Conservation (phyloP, 35 echinoderm and acorn worm genomes). For the Eucidaris tribuloides region DNA sequence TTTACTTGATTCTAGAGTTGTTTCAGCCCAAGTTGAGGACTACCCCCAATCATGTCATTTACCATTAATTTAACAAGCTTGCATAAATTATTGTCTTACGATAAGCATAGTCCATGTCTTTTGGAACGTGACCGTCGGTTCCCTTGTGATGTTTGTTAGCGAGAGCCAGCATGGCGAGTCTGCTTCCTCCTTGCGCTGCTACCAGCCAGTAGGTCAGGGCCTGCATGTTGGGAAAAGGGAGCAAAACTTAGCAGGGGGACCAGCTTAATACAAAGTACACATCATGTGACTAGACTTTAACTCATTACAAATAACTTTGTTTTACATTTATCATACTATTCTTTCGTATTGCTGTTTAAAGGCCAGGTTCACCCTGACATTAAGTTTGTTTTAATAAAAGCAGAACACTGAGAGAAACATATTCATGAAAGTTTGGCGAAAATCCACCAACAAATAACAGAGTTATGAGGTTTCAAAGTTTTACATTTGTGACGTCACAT, state of each 20-base stretch:
- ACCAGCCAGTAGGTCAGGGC: constrained; percentile 62
- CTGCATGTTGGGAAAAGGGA: constrained; percentile 18
- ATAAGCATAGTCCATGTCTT: constrained; percentile 87
- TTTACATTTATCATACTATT: neutral
- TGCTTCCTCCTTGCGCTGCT: constrained; percentile 67
- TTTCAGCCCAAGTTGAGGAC: too few relatives aligned
- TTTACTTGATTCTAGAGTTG: too few relatives aligned
- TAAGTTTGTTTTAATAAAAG: too few relatives aligned
- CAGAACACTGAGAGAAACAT: too few relatives aligned
- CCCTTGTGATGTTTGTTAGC: constrained; percentile 71
- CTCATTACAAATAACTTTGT: neutral
- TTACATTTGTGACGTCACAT: too few relatives aligned
- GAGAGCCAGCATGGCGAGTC: constrained; percentile 50
- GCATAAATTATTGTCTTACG: constrained; percentile 39
- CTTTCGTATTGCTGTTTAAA: neutral
- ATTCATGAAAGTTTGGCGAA: too few relatives aligned
- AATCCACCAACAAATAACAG: too few relatives aligned
- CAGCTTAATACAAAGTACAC: neutral
- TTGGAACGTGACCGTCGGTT: constrained; percentile 10
- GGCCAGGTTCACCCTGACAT: too few relatives aligned
- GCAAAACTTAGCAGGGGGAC: neutral
- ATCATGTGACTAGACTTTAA: neutral
- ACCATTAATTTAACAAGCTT: too few relatives aligned
- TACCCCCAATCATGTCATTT: too few relatives aligned
- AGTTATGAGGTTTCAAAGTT: too few relatives aligned